Evolutionary conservation across 64 coral and sea anemone genomes (phyloP).

Genomic region (Pocillopora damicornis): DNA sequence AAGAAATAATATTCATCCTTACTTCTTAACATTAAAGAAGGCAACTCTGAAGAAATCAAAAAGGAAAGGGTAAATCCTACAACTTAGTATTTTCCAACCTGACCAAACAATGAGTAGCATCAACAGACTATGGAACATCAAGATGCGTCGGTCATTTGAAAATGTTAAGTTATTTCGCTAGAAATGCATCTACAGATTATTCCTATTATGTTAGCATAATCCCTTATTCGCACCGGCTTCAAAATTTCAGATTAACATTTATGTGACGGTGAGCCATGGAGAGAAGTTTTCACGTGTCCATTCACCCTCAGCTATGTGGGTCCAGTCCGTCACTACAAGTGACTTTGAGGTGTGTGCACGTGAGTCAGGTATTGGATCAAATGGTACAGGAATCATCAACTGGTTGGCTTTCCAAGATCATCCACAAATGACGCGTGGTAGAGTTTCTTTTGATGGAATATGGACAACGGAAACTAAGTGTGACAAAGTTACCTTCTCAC

Average conservation of each 20-base stretch:
- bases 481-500: constrained; percentile 1
- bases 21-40: no score
- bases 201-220: no score
- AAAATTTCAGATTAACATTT: not conserved
- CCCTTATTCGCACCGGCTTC: not conserved
- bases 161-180: not conserved
- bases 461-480: constrained; percentile 35
- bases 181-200: not conserved
- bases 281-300: not conserved
- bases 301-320: constrained; percentile 20
- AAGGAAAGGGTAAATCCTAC: no score
- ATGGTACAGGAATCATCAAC: constrained; percentile 25
- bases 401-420: constrained; percentile 23
- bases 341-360: constrained; percentile 23
- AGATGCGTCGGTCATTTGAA: no score
- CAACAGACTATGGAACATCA: no score
- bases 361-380: constrained; percentile 10
- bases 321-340: not conserved
- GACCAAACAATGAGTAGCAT: no score
- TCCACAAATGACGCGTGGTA: not conserved
- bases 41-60: no score
- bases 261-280: not conserved
- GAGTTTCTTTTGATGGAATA: constrained; percentile 2
- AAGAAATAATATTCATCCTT: no score
- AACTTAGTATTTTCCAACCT: no score